Conservation (phyloP, 2,888 invertebrate genomes). For the Hedya salicella region DNA sequence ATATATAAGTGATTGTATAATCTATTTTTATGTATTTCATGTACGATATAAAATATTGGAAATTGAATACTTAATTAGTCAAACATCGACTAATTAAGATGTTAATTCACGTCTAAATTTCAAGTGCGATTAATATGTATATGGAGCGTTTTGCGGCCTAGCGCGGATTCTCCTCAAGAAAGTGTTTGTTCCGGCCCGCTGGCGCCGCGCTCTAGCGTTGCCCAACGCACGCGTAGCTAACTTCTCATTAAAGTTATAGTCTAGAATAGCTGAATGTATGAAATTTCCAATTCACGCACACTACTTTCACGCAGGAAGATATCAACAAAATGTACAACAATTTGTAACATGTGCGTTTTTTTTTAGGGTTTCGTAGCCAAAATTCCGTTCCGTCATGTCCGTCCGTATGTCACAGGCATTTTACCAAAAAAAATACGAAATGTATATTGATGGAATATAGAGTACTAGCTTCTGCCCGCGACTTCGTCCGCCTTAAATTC, state of each 20-base stretch:
- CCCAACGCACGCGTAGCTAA: constrained; percentile 50
- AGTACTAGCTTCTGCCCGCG: too few relatives aligned
- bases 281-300: constrained; percentile 4
- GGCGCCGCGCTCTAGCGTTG: constrained; percentile 56
- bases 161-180: constrained; percentile 69
- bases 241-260: constrained; percentile 13
- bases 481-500: too few relatives aligned
- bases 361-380: too few relatives aligned
- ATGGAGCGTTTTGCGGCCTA: constrained; percentile 40
- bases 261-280: constrained; percentile 3
- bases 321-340: not conserved
- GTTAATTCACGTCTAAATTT: constrained; percentile 33
- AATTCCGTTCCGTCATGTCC: too few relatives aligned
- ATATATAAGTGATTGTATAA: too few relatives aligned
- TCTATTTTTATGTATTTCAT: too few relatives aligned
- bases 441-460: too few relatives aligned
- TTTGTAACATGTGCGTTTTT: too few relatives aligned
- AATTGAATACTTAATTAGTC: too few relatives aligned
- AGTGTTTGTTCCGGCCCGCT: constrained; percentile 73
- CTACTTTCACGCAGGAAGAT: not conserved
- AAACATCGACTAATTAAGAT: constrained; percentile 33
- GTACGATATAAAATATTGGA: too few relatives aligned
- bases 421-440: too few relatives aligned
- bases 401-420: too few relatives aligned
- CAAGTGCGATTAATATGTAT: constrained; percentile 38